Evolutionary conservation across 2,888 invertebrate genomes (phyloP), one percentile per base, ranked within the genome.

Genomic region (Ophraella communa): DNA sequence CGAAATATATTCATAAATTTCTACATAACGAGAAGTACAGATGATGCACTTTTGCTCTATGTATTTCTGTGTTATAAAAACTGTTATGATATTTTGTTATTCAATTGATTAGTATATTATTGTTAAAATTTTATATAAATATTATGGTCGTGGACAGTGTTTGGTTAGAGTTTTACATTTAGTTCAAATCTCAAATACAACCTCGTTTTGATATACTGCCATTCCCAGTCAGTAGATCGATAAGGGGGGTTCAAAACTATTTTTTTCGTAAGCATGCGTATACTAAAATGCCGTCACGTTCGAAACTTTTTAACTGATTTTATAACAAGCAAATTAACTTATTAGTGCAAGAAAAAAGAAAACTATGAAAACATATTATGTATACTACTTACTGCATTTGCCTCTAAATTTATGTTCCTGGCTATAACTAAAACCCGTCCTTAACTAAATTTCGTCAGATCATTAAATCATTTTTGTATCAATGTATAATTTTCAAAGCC

Each of bases 121-220:
- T 80, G 79, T 80, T 81, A 77, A 78, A 79, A 75, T 80, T 81
- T 80, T 80, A 79, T 80, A 80, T 80, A 78, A 80, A 79, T 80
- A 78, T 81, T 79, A 74, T 71, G 73, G 75, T 70, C 74, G 73
- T 78, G 78, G 79, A 73, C 69, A 77, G 77, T 79, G 79, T 78
- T 78, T 71, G 72, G 67, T 72, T 66, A 33, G 54, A 53, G 54
- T 56, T 57, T 51, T 30, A 17, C 10, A 14, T 65, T 70, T 69
- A 62, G 61, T 69, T 68, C 39, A 20, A 44, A 57, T 57, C 44
- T 30, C 58, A 45, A 47, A 47, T 42, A 49, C 42, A 67, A 57
- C 61, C 66, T 64, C 54, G 53, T 51, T 64, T 58, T 61, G 53
- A 71, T 75, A 59, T 69, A 73, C 77, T 77, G 79, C 75, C 75